Base-by-base conservation (phyloP, 1,140 invertebrate genomes). In the Nasonia giraulti region DNA sequence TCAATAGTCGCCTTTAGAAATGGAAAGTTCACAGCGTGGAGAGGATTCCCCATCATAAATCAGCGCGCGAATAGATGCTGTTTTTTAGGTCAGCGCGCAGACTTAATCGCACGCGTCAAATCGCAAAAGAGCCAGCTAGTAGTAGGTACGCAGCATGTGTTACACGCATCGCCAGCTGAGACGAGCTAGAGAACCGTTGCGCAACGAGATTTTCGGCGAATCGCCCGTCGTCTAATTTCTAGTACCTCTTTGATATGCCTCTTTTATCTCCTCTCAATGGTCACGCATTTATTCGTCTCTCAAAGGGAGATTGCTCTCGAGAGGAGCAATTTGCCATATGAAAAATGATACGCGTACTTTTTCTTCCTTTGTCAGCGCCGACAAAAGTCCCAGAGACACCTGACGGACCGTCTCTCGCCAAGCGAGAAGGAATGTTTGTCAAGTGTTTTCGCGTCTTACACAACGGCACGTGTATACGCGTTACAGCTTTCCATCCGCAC, bases 241-340 rank as follows among this genome's bases (percentile, higher is more conserved):
- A 55, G 23, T 27, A 40, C 37, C 5, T 44, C 31, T 44, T 75
- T 44, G 73, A 40, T n/a, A 33, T 20, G 23, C 55, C 47, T 77
- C 47, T 37, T 77, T 31, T 74, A 2, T 40, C 2, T 75, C 17
- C 37, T 5, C 12, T 75, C 73, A 75, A 75, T 20, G 73, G 47
- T 37, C 73, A 47, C 20, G 20, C 20, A 20, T 4, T 37, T 27
- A 3, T 27, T 75, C 10, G 44, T 44, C 17, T 33, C 73, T n/a
- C 11, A 75, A 75, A 33, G 37, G 37, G 17, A 31, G 17, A 31
- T 1, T 2, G 27, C 71, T 74, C 71, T 37, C 37, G 73, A 75
- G 73, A 75, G 37, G 73, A 75, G 73, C 37, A 40, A 75, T 75
- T 75, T 75, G 73, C 37, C 73, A 75, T 75, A 40, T 75, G 73